phyloP scores from a whole-genome alignment of 2,113 vertebrate genomes.

The Barbus barbus region DNA sequence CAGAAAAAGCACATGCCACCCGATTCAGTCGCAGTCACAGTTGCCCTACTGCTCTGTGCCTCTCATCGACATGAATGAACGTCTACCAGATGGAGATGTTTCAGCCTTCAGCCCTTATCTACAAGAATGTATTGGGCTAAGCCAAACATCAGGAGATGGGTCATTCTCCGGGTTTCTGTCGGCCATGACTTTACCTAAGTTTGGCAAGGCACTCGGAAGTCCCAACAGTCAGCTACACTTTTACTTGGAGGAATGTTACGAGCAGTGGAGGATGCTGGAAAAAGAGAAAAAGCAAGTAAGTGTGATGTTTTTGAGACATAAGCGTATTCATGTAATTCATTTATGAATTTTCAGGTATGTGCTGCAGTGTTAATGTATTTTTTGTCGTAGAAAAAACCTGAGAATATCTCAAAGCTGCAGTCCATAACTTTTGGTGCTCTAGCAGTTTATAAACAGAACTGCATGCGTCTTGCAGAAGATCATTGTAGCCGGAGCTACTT shows the following conservation, averaged over 20 bases:
- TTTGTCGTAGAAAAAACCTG: too few species aligned
- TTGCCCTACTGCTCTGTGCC: slow-evolving; percentile 44
- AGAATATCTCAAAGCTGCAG: too few species aligned
- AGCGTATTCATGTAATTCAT: neutral
- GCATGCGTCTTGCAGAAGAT: too few species aligned
- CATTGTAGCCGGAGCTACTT: too few species aligned
- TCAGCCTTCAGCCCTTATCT: slow-evolving; percentile 64
- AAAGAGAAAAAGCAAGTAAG: slow-evolving; percentile 82
- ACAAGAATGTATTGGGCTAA: slow-evolving; percentile 55
- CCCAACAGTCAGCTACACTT: slow-evolving; percentile 72
- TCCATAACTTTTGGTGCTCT: too few species aligned
- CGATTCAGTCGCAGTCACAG: slow-evolving; percentile 59
- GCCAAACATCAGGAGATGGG: slow-evolving; percentile 59
- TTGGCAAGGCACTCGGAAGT: slow-evolving; percentile 66
- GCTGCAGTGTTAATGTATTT: neutral
- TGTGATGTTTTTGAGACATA: neutral
- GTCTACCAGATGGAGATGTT: slow-evolving; percentile 63
- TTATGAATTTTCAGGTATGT: neutral
- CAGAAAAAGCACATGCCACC: slow-evolving; percentile 46
- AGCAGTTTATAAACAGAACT: too few species aligned
- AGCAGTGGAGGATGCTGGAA: slow-evolving; percentile 80
- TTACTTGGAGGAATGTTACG: slow-evolving; percentile 78
- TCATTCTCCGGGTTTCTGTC: slow-evolving; percentile 60
- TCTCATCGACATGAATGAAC: slow-evolving; percentile 59
- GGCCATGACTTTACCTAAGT: slow-evolving; percentile 45